Base-by-base conservation (phyloP, 2,888 invertebrate genomes). In the Gari tellinella region DNA sequence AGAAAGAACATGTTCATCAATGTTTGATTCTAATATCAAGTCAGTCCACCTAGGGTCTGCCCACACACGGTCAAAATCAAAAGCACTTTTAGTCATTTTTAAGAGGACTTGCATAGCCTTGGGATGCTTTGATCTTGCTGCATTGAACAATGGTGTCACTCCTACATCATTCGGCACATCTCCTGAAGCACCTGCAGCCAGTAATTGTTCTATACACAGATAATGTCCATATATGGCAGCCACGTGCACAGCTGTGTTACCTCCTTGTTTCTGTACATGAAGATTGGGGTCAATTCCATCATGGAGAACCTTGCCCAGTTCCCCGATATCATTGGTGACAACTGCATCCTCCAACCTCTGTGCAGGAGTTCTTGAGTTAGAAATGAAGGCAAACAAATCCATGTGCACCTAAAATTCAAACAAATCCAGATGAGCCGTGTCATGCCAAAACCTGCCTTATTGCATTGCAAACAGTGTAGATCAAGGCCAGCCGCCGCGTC, bases 171-270 rank as follows among this genome's bases (percentile, higher is more conserved):
- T 83, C 1, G 65, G 64, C 5, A 60, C 17, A 17, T 79, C 64
- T 8, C 74, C 67, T 56, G 73, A 57, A 1, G 79, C 82, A 12
- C 81, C 75, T 26, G 75, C 64, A 40, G 70, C 53, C 1, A 83
- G 43, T 0, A 85, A 64, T 31, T 53, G 56, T 49, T 73, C 53
- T 4, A 85, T 65, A 48, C 70, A 64, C 8, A 45, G 45, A 31
- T 49, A 62, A 43, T 72, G 57, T 3, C 80, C 81, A 21, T 56
- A 25, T 23, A 55, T 45, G 2, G 80, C 70, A 4, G 85, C 85
- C 8, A 83, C 48, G 49, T 85, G 85, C 15, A 85, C 41, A 1
- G 81, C 77, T 17, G 79, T 77, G 52, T 82, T 74, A 4, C 82
- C 85, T 12, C 83, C 85, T 15, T 81, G 75, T 45, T 58, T 56